Conservation (phyloP, 2,113 vertebrate genomes). For the Dicaeum eximium region DNA sequence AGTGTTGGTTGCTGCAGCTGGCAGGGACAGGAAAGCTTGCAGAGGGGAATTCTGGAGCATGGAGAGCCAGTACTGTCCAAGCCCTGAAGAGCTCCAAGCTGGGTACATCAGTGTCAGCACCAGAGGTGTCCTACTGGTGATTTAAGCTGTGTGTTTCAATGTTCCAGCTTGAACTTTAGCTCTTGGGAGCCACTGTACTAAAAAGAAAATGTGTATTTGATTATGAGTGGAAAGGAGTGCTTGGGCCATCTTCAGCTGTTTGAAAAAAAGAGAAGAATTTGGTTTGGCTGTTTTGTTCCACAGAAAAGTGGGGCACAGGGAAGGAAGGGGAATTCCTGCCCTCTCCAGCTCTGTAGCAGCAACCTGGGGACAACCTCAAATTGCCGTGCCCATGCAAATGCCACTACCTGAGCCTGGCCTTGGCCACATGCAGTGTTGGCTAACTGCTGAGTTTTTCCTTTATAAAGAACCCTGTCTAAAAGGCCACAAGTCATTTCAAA, state of each 20-base stretch:
- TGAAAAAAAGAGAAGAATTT: not conserved
- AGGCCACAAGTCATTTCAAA: not conserved
- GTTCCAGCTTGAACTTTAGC: not conserved
- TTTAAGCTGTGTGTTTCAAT: not conserved
- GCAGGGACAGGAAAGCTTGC: not conserved
- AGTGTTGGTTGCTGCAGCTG: slow-evolving; percentile 18
- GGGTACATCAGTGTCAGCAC: not conserved
- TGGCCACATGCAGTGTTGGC: not conserved
- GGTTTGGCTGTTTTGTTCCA: not conserved
- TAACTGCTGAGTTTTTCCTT: not conserved
- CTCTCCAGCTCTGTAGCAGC: not conserved
- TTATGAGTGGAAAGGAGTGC: not conserved
- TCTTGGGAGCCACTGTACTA: not conserved
- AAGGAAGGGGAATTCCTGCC: not conserved
- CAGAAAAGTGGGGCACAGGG: not conserved
- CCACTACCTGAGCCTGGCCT: not conserved
- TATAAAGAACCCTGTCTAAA: not conserved
- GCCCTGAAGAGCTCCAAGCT: not conserved
- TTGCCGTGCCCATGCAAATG: not conserved
- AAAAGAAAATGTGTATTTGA: slow-evolving; percentile 22
- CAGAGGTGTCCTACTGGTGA: not conserved
- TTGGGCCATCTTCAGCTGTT: not conserved
- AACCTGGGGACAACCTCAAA: not conserved
- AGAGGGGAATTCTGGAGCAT: not conserved
- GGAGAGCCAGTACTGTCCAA: not conserved